Evolutionary conservation across 2,888 invertebrate genomes (phyloP).

Genomic region (Thysanoteuthis rhombus): DNA sequence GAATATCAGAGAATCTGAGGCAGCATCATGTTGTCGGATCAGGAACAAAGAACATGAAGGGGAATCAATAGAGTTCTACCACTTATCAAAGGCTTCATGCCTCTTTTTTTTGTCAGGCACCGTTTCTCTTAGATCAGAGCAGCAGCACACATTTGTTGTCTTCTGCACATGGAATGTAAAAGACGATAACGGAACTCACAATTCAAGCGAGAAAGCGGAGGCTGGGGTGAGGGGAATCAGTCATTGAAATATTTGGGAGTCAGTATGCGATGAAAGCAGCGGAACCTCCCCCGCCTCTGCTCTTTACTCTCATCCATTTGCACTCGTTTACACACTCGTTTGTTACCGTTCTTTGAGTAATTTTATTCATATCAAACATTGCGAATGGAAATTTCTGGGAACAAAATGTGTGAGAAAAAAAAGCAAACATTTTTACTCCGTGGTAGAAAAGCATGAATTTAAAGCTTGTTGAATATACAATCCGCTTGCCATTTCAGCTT

Average conservation of each 20-base stretch:
- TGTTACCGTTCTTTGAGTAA: background rate
- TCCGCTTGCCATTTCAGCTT: no score
- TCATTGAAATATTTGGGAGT: background rate
- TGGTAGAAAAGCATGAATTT: no score
- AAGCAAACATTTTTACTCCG: background rate
- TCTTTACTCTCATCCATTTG: background rate
- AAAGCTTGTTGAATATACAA: no score
- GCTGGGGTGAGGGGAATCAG: background rate
- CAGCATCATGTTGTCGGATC: background rate
- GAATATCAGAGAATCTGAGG: background rate
- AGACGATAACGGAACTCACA: background rate
- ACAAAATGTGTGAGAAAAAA: no score
- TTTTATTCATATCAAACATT: background rate
- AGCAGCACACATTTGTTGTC: background rate
- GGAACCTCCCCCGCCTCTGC: background rate
- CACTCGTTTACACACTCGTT: background rate
- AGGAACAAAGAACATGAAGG: background rate
- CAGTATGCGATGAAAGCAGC: background rate
- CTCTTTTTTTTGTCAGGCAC: background rate
- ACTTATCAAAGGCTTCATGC: background rate
- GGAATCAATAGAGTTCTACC: background rate
- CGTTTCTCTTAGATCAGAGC: background rate
- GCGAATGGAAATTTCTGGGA: background rate
- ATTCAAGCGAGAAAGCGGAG: background rate
- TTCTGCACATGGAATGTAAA: background rate